Evolutionary conservation across 1,140 invertebrate species (phyloP).

Genomic region (Limonius californicus): DNA sequence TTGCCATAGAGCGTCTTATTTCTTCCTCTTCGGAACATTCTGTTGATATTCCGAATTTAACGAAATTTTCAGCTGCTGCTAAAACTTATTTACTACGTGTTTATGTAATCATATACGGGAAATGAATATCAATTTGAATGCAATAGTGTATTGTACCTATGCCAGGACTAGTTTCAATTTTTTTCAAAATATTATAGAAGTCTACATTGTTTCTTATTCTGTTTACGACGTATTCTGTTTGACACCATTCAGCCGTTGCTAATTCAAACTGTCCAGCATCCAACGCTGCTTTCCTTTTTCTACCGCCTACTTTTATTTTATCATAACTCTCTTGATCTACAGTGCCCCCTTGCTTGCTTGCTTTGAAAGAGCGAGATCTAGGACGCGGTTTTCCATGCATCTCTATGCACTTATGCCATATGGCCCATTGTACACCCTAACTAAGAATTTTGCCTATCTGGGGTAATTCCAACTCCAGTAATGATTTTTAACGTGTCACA

Average conservation of each 20-base stretch:
- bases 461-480: too few species aligned
- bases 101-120: not conserved
- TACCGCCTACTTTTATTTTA: slow-evolving; percentile 51
- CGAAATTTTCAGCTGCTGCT: not conserved
- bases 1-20: slow-evolving; percentile 66
- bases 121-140: not conserved
- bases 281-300: slow-evolving; percentile 51
- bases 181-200: slow-evolving; percentile 76
- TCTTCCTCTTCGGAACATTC: slow-evolving; percentile 25
- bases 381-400: too few species aligned
- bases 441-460: too few species aligned
- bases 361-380: too few species aligned
- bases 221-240: slow-evolving; percentile 58
- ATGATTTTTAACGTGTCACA: too few species aligned
- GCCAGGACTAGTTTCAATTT: slow-evolving; percentile 32
- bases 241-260: slow-evolving; percentile 63
- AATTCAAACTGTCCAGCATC: slow-evolving; percentile 52
- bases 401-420: too few species aligned
- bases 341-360: slow-evolving; percentile 53
- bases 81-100: not conserved
- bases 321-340: slow-evolving; percentile 59
- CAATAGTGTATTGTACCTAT: not conserved
- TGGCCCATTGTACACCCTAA: too few species aligned
- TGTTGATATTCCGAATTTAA: not conserved
- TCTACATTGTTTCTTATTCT: slow-evolving; percentile 61